Evolutionary conservation across 2,113 vertebrate species (phyloP), one percentile per base, ranked within the genome.

Genomic region (Cepphus grylle): DNA sequence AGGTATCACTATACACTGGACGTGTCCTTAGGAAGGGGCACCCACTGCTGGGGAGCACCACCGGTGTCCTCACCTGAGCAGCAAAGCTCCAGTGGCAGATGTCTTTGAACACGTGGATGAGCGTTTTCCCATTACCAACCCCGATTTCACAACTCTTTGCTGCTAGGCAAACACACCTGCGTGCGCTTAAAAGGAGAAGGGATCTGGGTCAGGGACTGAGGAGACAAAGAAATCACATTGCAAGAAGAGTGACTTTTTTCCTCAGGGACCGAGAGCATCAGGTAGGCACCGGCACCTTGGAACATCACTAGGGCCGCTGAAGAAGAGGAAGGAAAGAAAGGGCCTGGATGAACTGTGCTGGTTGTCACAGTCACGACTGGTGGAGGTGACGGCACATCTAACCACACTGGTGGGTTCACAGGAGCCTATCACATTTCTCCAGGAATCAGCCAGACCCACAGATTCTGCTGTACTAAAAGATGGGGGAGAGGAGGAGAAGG

Each of bases 21-120:
- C 8, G 3, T 0, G 1, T 49, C n/a, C 8, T 14, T 70, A 22
- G 53, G 62, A 86, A 0, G 0, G 34, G 40, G 12, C 9, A 73
- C 29, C 8, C 2, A 3, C 12, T 71, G 45, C 32, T 0, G 1
- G 42, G 30, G 16, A 90, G 8, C 9, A 3, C 36, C 42, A 34
- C 9, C 1, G 2, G 15, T 15, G 30, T 40, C 29, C 56, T 70
- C 55, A 30, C 18, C 2, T 49, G 38, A 72, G 76, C 58, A 55
- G 71, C 45, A 66, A 32, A 93, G 15, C 40, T 65, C 13, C 49
- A 45, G 34, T 5, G 3, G 55, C 30, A 65, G 36, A 66, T 23
- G 30, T 27, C 92, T 94, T 63, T 93, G 81, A 94, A 87, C 38
- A 70, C 2, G 9, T 56, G 58, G 80, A 82, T 6, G 29, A 87